Evolutionary conservation across 1,140 invertebrate species (phyloP), one percentile per base, ranked within the genome.

Genomic region (Holotrichia oblita): DNA sequence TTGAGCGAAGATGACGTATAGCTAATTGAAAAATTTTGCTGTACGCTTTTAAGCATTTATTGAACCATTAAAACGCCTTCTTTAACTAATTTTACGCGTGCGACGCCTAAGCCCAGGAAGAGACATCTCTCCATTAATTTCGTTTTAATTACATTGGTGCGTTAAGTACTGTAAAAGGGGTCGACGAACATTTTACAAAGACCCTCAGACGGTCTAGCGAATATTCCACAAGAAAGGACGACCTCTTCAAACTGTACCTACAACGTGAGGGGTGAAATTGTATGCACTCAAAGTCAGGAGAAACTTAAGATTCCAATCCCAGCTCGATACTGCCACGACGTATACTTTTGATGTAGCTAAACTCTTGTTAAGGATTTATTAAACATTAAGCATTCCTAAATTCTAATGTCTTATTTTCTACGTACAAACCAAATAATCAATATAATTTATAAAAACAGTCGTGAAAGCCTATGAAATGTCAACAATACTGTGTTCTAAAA

Each of bases 101-200:
- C 20, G 61, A 27, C 61, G 22, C 61, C 22, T 20, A 24, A 14
- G 20, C 22, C 10, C 61, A 69, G 22, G 59, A 20, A 61, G 61
- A 69, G 61, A 69, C 61, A 22, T 69, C 61, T 69, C 24, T 69
- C 61, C 27, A 69, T 69, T 69, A 69, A 69, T 20, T 69, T 27
- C 17, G 61, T 24, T 34, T 69, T 69, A 69, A 69, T 69, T 69
- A 69, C 61, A 14, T 69, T 69, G 17, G 8, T 69, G 61, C 61
- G 61, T 69, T 69, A 69, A 69, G 61, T 24, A 69, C 24, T 20
- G 20, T 34, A 34, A 69, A 69, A 69, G 61, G 61, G 61, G 48
- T 55, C 48, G 48, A 17, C 14, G 61, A 69, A 69, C 61, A 34
- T 20, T 55, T 69, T 20, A 22, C 61, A 27, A 69, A 27, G 20